Evolutionary conservation across 2,797 vertebrate species (phyloP).

Genomic region (Streptopelia turtur): DNA sequence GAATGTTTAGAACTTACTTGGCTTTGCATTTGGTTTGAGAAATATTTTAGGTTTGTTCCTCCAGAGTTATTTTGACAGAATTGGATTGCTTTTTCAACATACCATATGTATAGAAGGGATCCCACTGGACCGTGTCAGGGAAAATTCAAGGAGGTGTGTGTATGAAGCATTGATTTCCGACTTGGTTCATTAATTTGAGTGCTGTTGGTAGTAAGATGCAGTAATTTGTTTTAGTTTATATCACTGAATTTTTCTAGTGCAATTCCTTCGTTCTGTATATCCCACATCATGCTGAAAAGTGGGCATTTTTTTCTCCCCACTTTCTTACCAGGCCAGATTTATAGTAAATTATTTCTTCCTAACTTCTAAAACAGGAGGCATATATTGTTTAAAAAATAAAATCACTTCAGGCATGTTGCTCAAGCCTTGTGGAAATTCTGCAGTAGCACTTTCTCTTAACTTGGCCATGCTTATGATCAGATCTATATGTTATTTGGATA

Average conservation of each 20-base stretch:
- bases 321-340: not conserved
- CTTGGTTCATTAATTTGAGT: not conserved
- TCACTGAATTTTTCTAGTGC: not conserved
- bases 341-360: not conserved
- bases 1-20: not conserved
- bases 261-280: not conserved
- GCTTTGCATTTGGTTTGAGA: not conserved
- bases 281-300: not conserved
- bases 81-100: not conserved
- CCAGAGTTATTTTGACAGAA: not conserved
- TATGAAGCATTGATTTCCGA: not conserved
- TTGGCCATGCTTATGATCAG: not conserved
- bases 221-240: not conserved
- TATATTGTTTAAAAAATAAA: not conserved
- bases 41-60: not conserved
- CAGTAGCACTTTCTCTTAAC: not conserved
- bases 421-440: not conserved
- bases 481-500: not conserved
- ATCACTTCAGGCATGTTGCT: not conserved
- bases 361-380: not conserved
- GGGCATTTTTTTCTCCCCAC: not conserved
- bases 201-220: not conserved
- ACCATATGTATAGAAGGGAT: not conserved
- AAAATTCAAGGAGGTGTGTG: fast-evolving
- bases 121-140: not conserved